Percentiles rank a stretch among this genome's conserved stretches.
phyloP scores from a whole-genome alignment of 1,140 invertebrate species.

The Drosophila pseudoananassae region DNA sequence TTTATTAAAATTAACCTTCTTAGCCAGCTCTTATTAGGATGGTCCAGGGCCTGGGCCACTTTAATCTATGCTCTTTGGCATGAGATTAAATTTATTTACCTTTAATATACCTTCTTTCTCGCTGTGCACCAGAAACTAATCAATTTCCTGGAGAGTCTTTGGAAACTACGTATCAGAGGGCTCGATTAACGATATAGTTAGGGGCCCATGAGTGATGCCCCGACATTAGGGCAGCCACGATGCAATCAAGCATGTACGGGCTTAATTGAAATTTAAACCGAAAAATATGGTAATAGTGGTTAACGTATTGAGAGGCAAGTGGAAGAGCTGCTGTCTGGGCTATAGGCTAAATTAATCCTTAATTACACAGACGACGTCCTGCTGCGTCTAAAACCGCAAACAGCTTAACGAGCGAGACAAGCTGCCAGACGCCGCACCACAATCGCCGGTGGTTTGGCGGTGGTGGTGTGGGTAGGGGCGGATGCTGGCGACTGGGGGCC shows the following conservation, averaged over 20 bases:
- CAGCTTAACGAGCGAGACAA: conserved; percentile 83
- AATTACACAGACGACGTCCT: conserved; percentile 84
- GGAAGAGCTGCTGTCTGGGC: conserved; percentile 43
- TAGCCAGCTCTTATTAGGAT: conserved; percentile 13
- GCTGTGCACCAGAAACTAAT: not conserved
- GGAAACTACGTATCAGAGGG: not conserved
- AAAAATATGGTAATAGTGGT: conserved; percentile 60
- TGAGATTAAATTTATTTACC: conserved; percentile 46
- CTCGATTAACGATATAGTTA: conserved; percentile 29
- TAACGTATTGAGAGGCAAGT: conserved; percentile 54
- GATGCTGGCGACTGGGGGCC: not conserved
- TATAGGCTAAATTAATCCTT: conserved; percentile 83
- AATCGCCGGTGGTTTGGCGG: conserved; percentile 2
- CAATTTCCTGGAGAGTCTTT: not conserved
- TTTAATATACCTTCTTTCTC: not conserved
- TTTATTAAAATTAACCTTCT: conserved; percentile 80
- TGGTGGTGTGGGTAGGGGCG: not conserved
- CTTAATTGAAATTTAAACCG: conserved; percentile 82
- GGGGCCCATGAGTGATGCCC: conserved; percentile 66
- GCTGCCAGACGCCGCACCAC: conserved; percentile 62
- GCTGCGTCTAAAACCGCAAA: conserved; percentile 71
- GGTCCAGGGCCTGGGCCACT: conserved; percentile 29
- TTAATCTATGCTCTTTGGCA: conserved; percentile 63
- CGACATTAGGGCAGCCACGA: conserved; percentile 74
- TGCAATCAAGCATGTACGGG: conserved; percentile 80